Percentiles rank a stretch among this genome's conserved stretches.
These are phyloP conservation scores for Meteorus colon DNA, from an alignment of 2,888 invertebrate genomes.

Conservation along the genomic window DNA sequence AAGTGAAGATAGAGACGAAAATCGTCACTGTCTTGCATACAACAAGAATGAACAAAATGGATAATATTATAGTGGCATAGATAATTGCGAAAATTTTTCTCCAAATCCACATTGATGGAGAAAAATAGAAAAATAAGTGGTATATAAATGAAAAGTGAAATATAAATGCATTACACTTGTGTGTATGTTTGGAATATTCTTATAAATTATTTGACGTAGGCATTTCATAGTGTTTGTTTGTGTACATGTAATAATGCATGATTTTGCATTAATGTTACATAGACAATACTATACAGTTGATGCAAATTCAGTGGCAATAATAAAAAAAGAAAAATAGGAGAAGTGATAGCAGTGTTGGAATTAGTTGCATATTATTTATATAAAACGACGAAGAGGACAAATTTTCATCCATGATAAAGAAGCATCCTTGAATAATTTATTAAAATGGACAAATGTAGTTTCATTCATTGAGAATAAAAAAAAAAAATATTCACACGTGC, in stretches of 20 bases:
- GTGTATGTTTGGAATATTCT: too few species aligned
- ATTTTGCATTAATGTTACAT: neutral
- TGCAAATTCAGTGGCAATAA: neutral
- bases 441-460: neutral
- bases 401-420: neutral
- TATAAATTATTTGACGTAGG: too few species aligned
- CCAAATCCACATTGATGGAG: too few species aligned
- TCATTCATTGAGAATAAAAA: neutral
- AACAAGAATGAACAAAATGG: neutral
- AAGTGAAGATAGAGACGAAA: conserved; percentile 19
- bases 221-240: neutral
- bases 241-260: neutral
- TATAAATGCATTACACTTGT: too few species aligned
- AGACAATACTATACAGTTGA: neutral
- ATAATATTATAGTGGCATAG: too few species aligned
- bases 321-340: neutral
- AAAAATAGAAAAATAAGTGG: too few species aligned
- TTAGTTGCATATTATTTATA: too few species aligned
- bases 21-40: neutral
- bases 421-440: neutral
- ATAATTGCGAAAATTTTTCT: too few species aligned
- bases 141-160: too few species aligned
- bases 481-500: neutral
- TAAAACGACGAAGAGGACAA: too few species aligned
- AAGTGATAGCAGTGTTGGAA: neutral